phyloP scores from a whole-genome alignment of 1,140 invertebrate genomes.

The Odontomachus brunneus region DNA sequence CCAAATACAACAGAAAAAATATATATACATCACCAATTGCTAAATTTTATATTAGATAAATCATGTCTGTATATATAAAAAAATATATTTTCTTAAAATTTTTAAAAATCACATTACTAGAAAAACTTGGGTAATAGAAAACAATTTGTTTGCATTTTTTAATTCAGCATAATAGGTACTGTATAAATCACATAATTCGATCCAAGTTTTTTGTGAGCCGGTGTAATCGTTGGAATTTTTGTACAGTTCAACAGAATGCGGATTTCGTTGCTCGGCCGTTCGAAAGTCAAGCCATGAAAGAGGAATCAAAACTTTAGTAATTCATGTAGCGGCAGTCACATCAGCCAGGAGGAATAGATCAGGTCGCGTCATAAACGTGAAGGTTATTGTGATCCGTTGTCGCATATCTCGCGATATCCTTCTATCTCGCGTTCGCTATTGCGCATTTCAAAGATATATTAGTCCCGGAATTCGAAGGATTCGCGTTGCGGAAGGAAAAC shows the following conservation, averaged over 20 bases:
- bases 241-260: constrained; percentile 25
- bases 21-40: no score
- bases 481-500: constrained; percentile 1
- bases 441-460: constrained; percentile 15
- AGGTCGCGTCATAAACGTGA: constrained; percentile 23
- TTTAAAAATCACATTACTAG: no score
- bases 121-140: no score
- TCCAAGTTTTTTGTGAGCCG: no score
- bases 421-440: constrained; percentile 7
- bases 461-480: constrained; percentile 2
- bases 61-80: no score
- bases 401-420: constrained; percentile 23
- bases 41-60: no score
- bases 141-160: no score
- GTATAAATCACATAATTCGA: no score
- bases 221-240: constrained; percentile 2
- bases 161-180: no score
- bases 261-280: background rate
- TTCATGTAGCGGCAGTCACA: constrained; percentile 36
- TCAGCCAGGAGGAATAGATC: constrained; percentile 29
- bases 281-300: constrained; percentile 24
- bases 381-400: constrained; percentile 43
- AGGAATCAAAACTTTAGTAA: constrained; percentile 45
- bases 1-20: no score
- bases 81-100: no score